phyloP scores from a whole-genome alignment of 2,113 vertebrate genomes.

The Procapra przewalskii region DNA sequence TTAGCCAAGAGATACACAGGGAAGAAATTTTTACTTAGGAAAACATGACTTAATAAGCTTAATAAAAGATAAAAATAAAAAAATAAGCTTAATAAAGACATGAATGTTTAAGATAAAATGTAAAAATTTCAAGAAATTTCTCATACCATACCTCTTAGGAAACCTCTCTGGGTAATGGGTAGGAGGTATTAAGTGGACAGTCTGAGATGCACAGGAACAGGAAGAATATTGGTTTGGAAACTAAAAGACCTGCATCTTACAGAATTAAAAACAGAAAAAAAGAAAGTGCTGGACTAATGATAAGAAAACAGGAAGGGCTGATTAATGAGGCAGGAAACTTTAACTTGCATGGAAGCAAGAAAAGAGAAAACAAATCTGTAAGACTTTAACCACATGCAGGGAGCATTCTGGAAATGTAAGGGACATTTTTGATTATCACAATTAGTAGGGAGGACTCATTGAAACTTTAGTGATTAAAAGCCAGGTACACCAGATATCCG shows the following conservation, averaged over 20 bases:
- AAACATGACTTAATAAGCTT: background rate
- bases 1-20: background rate
- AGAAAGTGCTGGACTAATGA: background rate
- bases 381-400: background rate
- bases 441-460: background rate
- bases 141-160: background rate
- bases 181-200: background rate
- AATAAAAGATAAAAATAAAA: no score
- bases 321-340: background rate
- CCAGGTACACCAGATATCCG: background rate
- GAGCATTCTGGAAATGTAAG: background rate
- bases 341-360: background rate
- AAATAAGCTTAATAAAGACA: background rate
- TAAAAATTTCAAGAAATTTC: background rate
- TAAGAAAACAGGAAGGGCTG: background rate
- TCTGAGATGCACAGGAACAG: background rate
- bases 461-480: background rate
- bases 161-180: background rate
- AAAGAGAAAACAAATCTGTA: background rate
- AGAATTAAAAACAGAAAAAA: background rate
- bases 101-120: background rate
- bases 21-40: background rate
- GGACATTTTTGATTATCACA: background rate
- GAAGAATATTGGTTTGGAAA: background rate
- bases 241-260: background rate